Conservation (phyloP, 2,797 vertebrate species). For the Triplophysa yarkandensis region DNA sequence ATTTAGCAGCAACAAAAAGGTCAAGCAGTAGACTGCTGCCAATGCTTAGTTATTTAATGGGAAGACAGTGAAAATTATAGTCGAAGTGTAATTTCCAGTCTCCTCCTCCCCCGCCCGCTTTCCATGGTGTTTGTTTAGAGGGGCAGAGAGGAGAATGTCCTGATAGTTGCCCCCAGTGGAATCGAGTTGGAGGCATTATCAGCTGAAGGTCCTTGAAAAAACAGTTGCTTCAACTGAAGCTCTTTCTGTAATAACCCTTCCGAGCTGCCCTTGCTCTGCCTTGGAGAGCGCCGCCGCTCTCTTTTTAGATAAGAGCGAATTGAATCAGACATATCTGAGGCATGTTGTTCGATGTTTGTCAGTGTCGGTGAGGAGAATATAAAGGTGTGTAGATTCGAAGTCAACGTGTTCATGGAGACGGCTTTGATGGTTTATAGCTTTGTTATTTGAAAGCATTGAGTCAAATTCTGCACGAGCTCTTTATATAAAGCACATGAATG, state of each 20-base stretch:
- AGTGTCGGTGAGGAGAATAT: constrained; percentile 8
- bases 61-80: constrained; percentile 65
- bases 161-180: constrained; percentile 45
- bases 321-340: constrained; percentile 32
- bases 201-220: constrained; percentile 62
- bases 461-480: neutral
- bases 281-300: constrained; percentile 32
- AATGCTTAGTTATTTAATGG: constrained; percentile 65
- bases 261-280: constrained; percentile 34
- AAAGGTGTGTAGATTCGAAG: neutral
- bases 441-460: neutral
- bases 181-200: constrained; percentile 64
- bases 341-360: constrained; percentile 33
- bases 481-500: neutral
- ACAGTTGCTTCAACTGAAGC: constrained; percentile 58
- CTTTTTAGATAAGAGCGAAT: constrained; percentile 33
- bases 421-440: neutral
- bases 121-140: constrained; percentile 21
- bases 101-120: constrained; percentile 35
- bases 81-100: constrained; percentile 54
- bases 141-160: constrained; percentile 4
- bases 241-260: constrained; percentile 43
- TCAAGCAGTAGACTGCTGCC: constrained; percentile 61
- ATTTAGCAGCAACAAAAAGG: constrained; percentile 71
- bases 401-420: neutral